Percentiles rank a stretch among this genome's conserved stretches.
phyloP scores from a whole-genome alignment of 1,140 invertebrate species.

The Drosophila trapezifrons region DNA sequence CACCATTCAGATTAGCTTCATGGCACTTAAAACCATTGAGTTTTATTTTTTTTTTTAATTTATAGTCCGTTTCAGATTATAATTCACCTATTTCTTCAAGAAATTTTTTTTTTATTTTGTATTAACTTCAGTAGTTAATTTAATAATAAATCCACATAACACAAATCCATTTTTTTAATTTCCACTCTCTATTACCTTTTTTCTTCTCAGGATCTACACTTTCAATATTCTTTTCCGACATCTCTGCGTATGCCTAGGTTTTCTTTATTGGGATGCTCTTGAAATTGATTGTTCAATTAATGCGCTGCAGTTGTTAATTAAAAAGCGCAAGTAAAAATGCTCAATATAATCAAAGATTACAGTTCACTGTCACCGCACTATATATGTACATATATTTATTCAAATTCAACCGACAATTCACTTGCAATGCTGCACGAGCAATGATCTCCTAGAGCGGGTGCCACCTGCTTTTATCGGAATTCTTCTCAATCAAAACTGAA shows the following conservation, averaged over 20 bases:
- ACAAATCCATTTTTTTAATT: not conserved
- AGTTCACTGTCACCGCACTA: slow-evolving; percentile 19
- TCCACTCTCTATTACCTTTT: slow-evolving; percentile 44
- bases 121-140: not conserved
- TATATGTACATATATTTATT: slow-evolving; percentile 10
- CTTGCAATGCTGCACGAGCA: slow-evolving; percentile 29
- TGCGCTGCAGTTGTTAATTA: slow-evolving; percentile 23
- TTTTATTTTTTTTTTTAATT: not conserved
- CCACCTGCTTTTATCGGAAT: slow-evolving; percentile 40
- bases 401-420: slow-evolving; percentile 23
- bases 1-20: not conserved
- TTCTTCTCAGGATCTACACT: slow-evolving; percentile 36
- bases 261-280: slow-evolving; percentile 33
- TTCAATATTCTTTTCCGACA: slow-evolving; percentile 43
- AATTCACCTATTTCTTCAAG: not conserved
- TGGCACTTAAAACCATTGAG: not conserved
- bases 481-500: slow-evolving; percentile 17
- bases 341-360: slow-evolving; percentile 9
- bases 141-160: not conserved
- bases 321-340: slow-evolving; percentile 21
- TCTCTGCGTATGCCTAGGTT: not conserved
- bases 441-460: slow-evolving; percentile 26
- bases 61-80: not conserved
- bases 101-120: not conserved
- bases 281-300: slow-evolving; percentile 52